Conservation (phyloP, 2,113 vertebrate genomes). For the Ia io region DNA sequence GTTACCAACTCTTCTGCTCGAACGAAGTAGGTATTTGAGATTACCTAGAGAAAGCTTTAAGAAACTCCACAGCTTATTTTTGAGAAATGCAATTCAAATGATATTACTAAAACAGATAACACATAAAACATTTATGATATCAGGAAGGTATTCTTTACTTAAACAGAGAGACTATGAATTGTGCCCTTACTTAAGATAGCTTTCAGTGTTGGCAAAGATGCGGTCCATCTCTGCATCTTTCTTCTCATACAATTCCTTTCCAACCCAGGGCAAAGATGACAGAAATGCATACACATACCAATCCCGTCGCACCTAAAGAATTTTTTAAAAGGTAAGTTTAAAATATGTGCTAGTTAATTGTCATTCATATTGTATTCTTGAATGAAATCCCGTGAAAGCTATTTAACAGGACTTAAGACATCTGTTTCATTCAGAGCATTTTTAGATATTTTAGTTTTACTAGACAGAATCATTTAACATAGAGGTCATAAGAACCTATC, state of each 20-base stretch:
- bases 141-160: neutral
- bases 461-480: slow-evolving; percentile 4
- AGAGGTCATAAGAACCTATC: neutral
- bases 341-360: neutral
- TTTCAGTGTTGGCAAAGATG: slow-evolving; percentile 94
- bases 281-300: slow-evolving; percentile 97
- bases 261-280: slow-evolving; percentile 97
- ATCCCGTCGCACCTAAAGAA: slow-evolving; percentile 92
- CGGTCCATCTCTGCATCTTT: slow-evolving; percentile 99
- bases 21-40: neutral
- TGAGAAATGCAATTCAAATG: slow-evolving; percentile 1
- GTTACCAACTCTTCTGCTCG: neutral
- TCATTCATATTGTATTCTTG: slow-evolving; percentile 4
- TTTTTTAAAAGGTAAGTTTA: slow-evolving; percentile 28
- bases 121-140: neutral
- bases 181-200: slow-evolving; percentile 92
- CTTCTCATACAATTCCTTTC: slow-evolving; percentile 98
- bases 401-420: neutral
- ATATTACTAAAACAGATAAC: neutral
- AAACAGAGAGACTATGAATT: neutral
- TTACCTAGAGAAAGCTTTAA: neutral
- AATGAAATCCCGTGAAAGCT: neutral
- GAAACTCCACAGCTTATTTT: neutral
- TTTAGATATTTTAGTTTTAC: neutral
- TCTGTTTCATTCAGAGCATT: neutral